Conservation (phyloP, 2,113 vertebrate species). For the Sclerurus mexicanus region DNA sequence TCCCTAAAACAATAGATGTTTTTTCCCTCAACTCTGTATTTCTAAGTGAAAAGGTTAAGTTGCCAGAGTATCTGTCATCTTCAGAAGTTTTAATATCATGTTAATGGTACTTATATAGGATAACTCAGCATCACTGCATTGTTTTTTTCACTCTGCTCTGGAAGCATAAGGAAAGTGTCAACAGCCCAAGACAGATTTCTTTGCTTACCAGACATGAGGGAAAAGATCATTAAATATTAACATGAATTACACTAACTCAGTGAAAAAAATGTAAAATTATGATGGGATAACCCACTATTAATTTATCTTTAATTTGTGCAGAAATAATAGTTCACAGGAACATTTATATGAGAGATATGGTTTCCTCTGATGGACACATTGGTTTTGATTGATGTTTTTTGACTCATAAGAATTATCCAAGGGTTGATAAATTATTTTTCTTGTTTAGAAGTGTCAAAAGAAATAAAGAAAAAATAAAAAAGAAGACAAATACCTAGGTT, state of each 20-base stretch:
- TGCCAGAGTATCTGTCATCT: background rate
- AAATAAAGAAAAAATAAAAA: background rate
- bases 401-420: background rate
- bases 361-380: background rate
- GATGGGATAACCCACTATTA: background rate
- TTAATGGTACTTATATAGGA: background rate
- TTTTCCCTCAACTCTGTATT: background rate
- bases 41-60: background rate
- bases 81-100: background rate
- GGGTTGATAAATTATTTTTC: background rate
- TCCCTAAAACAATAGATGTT: background rate
- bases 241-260: background rate
- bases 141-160: background rate
- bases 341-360: background rate
- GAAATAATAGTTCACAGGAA: background rate
- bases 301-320: background rate
- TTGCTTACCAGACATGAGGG: background rate
- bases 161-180: background rate
- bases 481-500: accelerated
- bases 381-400: background rate
- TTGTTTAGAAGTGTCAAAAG: background rate
- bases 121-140: background rate
- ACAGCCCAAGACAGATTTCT: background rate
- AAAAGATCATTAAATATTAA: background rate
- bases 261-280: background rate